These are phyloP conservation scores for Andrena cerasifolii DNA, from an alignment of 1,140 invertebrate species.

Conservation along the genomic window DNA sequence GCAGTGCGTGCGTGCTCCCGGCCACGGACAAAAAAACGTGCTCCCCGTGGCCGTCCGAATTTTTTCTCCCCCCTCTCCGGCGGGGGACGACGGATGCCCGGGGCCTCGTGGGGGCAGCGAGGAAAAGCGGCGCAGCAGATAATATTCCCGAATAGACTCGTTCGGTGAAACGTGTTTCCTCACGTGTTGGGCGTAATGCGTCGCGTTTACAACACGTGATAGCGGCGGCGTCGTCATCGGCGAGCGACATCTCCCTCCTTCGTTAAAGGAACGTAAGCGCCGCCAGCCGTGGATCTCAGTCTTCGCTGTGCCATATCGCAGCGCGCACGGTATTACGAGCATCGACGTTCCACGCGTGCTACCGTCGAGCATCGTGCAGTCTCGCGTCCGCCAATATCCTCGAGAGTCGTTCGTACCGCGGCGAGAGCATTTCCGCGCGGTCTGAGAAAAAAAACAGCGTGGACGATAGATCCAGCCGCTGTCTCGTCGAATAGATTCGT, in stretches of 20 bases:
- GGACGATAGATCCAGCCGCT: too few relatives aligned
- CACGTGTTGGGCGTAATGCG: constrained; percentile 73
- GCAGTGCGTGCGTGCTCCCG: constrained; percentile 4
- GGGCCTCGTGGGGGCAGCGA: neutral
- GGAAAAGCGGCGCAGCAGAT: constrained; percentile 15
- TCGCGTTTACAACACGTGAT: constrained; percentile 69
- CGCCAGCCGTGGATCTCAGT: constrained; percentile 53
- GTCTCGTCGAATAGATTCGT: too few relatives aligned
- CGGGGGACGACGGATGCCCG: too few relatives aligned
- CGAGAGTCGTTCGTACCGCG: too few relatives aligned
- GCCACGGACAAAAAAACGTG: constrained; percentile 2
- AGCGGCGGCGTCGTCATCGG: constrained; percentile 38
- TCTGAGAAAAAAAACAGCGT: too few relatives aligned
- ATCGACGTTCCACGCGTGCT: neutral
- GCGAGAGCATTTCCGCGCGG: too few relatives aligned
- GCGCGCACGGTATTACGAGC: constrained; percentile 24
- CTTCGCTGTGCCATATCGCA: constrained; percentile 51
- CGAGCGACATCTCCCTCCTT: constrained; percentile 58
- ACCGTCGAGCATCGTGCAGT: neutral
- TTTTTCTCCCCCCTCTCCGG: neutral
- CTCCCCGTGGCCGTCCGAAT: neutral
- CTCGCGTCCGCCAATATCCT: too few relatives aligned
- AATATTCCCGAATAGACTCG: neutral
- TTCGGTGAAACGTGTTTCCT: constrained; percentile 57
- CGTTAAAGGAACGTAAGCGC: constrained; percentile 58